phyloP scores from a whole-genome alignment of 2,888 invertebrate species.

The Ischnus inquisitorius region DNA sequence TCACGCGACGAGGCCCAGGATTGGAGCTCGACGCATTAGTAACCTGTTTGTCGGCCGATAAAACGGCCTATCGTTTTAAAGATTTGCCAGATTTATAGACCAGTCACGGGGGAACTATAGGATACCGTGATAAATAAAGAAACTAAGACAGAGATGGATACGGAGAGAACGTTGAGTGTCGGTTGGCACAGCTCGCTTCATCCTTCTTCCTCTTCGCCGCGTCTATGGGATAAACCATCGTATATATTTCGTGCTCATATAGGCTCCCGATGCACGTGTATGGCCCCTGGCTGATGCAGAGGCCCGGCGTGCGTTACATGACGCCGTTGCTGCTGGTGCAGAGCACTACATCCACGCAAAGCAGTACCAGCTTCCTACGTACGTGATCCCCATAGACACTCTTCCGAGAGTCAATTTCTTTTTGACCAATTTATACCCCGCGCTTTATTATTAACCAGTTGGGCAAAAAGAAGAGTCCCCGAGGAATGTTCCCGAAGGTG shows the following conservation, averaged over 20 bases:
- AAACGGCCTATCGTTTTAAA: slow-evolving; percentile 79
- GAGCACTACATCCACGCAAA: slow-evolving; percentile 11
- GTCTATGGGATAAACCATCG: slow-evolving; percentile 43
- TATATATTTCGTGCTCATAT: slow-evolving; percentile 63
- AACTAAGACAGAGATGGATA: not conserved
- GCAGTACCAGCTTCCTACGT: slow-evolving; percentile 22
- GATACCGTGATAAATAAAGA: slow-evolving; percentile 1
- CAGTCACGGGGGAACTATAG: slow-evolving; percentile 67
- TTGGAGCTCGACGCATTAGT: slow-evolving; percentile 78
- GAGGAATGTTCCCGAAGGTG: slow-evolving; percentile 18
- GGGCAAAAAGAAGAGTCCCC: not conserved
- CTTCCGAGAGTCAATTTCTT: slow-evolving; percentile 35
- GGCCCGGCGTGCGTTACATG: slow-evolving; percentile 50
- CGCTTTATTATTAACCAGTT: slow-evolving; percentile 30
- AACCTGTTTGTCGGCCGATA: slow-evolving; percentile 82
- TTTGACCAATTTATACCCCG: not conserved
- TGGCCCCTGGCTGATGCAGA: slow-evolving; percentile 63
- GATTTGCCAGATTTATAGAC: slow-evolving; percentile 81
- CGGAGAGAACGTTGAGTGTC: slow-evolving; percentile 34
- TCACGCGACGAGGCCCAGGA: slow-evolving; percentile 76
- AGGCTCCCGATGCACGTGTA: slow-evolving; percentile 65
- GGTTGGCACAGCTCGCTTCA: slow-evolving; percentile 47
- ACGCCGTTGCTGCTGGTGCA: slow-evolving; percentile 13
- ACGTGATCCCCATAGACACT: slow-evolving; percentile 27
- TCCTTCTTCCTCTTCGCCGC: slow-evolving; percentile 19